Conservation (phyloP, 1,140 invertebrate genomes). For the Myzus persicae region DNA sequence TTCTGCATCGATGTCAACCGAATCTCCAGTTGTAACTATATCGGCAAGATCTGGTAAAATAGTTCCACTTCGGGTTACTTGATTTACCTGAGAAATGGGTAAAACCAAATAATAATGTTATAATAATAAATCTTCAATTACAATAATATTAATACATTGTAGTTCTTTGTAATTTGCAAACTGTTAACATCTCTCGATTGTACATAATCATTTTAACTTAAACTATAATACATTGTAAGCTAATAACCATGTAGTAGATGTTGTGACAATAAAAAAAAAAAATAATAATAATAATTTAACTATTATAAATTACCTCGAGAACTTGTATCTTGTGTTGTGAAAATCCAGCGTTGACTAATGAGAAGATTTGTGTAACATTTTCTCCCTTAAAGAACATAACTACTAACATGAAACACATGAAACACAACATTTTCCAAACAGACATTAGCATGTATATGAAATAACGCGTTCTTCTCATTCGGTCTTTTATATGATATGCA, state of each 20-base stretch:
- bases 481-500: conserved; percentile 83
- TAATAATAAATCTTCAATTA: background rate
- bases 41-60: conserved; percentile 78
- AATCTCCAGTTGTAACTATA: conserved; percentile 75
- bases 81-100: conserved; percentile 6
- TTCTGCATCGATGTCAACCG: conserved; percentile 73
- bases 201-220: no score
- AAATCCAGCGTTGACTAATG: conserved; percentile 78
- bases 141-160: background rate
- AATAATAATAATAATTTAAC: background rate
- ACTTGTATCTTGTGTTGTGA: conserved; percentile 80
- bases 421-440: conserved; percentile 85
- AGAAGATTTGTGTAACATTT: conserved; percentile 79
- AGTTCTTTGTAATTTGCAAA: no score
- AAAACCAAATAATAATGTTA: background rate
- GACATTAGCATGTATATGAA: conserved; percentile 89
- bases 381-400: conserved; percentile 79
- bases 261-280: no score
- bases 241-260: no score
- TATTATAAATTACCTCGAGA: conserved; percentile 71
- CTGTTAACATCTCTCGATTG: no score
- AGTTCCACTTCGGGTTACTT: conserved; percentile 60
- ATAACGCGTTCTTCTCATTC: conserved; percentile 81
- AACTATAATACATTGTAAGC: no score
- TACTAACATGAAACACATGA: conserved; percentile 77